Evolutionary conservation across 2,888 invertebrate genomes (phyloP).

Genomic region (Cheilosia variabilis): DNA sequence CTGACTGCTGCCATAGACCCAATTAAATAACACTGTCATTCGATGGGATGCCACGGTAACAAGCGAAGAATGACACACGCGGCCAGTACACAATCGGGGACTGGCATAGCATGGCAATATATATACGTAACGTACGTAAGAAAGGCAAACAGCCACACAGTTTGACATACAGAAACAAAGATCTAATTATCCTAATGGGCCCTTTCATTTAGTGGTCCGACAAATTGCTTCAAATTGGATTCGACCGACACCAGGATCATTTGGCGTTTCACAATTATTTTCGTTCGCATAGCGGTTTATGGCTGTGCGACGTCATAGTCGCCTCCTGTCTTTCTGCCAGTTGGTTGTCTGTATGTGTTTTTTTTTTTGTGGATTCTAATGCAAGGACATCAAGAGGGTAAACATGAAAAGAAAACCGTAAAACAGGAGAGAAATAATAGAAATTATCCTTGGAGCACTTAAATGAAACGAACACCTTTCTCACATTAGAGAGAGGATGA

Average conservation of each 20-base stretch:
- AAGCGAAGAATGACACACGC: slow-evolving; percentile 69
- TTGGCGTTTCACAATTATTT: slow-evolving; percentile 75
- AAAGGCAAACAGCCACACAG: slow-evolving; percentile 53
- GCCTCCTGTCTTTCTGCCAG: slow-evolving; percentile 63
- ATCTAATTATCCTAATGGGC: slow-evolving; percentile 76
- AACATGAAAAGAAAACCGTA: slow-evolving; percentile 27
- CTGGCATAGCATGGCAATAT: not conserved
- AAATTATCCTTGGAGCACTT: slow-evolving; percentile 74
- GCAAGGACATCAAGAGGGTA: slow-evolving; percentile 52
- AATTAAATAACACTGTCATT: slow-evolving; percentile 73
- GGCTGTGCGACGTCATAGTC: slow-evolving; percentile 49
- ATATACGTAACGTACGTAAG: not conserved
- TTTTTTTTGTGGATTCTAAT: slow-evolving; percentile 45
- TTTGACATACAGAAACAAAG: slow-evolving; percentile 69
- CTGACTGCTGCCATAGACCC: slow-evolving; percentile 28
- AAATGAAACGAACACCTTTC: slow-evolving; percentile 75
- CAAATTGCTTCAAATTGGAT: slow-evolving; percentile 76
- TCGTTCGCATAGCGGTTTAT: slow-evolving; percentile 74
- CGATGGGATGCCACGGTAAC: slow-evolving; percentile 70
- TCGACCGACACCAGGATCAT: slow-evolving; percentile 75
- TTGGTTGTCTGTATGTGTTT: not conserved
- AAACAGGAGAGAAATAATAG: slow-evolving; percentile 49
- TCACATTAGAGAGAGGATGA: slow-evolving; percentile 47
- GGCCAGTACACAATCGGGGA: slow-evolving; percentile 27
- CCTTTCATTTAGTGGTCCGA: slow-evolving; percentile 76